Conservation (phyloP, 1,140 invertebrate species). For the Penaeus chinensis region DNA sequence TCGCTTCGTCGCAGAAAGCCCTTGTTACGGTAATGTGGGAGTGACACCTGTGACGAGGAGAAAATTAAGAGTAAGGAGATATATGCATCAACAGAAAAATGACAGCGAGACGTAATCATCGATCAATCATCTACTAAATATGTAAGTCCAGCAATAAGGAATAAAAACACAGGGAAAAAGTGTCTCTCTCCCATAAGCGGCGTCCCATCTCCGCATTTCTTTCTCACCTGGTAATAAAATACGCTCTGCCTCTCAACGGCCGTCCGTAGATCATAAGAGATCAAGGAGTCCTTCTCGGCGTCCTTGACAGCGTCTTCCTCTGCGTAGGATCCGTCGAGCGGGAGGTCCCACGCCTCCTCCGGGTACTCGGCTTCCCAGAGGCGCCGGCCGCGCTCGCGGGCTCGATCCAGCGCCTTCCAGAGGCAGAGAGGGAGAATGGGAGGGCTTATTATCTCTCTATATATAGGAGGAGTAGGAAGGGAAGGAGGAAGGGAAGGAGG, state of each 20-base stretch:
- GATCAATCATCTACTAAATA: too few relatives aligned
- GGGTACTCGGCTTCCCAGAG: slow-evolving; percentile 48
- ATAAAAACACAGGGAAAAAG: too few relatives aligned
- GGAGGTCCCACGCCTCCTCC: slow-evolving; percentile 39
- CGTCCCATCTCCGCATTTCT: background rate
- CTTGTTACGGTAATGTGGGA: slow-evolving; percentile 50
- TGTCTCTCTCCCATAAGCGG: background rate
- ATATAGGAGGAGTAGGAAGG: background rate
- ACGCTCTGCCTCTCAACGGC: slow-evolving; percentile 54
- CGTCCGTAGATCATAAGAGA: slow-evolving; percentile 47
- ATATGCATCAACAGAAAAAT: background rate
- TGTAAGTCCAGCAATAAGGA: too few relatives aligned
- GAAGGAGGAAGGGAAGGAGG: too few relatives aligned
- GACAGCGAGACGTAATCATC: too few relatives aligned
- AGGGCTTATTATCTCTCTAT: too few relatives aligned
- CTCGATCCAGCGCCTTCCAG: slow-evolving; percentile 2
- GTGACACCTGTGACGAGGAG: slow-evolving; percentile 31
- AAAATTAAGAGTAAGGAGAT: background rate
- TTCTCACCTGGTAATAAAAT: slow-evolving; percentile 56
- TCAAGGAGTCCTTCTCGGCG: slow-evolving; percentile 15
- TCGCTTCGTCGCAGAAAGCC: slow-evolving; percentile 47
- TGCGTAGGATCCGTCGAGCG: background rate
- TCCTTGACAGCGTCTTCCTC: background rate
- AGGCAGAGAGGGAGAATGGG: background rate
- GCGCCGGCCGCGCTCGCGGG: slow-evolving; percentile 12